Evolutionary conservation across 2,113 vertebrate genomes (phyloP).

Genomic region (Gopherus flavomarginatus): DNA sequence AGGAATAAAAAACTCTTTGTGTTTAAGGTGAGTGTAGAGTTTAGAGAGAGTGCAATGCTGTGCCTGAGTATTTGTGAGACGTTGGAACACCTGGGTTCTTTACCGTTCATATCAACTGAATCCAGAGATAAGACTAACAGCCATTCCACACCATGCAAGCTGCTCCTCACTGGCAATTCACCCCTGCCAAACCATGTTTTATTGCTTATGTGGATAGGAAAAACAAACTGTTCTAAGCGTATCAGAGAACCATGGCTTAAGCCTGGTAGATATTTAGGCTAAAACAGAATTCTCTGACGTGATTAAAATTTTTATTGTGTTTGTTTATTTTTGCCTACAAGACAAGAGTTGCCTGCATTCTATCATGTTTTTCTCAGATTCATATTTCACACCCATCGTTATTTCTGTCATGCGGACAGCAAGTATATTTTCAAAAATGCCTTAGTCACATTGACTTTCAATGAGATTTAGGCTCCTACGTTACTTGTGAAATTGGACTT

Average conservation of each 20-base stretch:
- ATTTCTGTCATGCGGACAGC: accelerated
- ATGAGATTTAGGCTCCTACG: background rate
- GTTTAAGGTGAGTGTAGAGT: background rate
- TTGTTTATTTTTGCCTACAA: background rate
- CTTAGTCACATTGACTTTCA: background rate
- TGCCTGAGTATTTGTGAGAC: background rate
- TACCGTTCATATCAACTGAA: accelerated
- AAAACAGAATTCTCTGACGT: constrained; percentile 50
- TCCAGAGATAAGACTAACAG: constrained; percentile 20
- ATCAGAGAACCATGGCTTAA: background rate
- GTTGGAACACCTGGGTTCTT: background rate
- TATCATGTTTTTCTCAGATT: background rate
- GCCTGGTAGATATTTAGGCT: background rate
- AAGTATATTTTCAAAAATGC: background rate
- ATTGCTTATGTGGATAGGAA: constrained; percentile 53
- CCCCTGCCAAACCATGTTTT: constrained; percentile 29
- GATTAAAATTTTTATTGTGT: background rate
- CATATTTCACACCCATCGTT: background rate
- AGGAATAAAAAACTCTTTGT: background rate
- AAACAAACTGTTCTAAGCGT: constrained; percentile 34
- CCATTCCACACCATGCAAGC: background rate
- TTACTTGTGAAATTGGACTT: background rate
- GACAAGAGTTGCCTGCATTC: background rate
- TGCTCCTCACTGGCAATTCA: background rate
- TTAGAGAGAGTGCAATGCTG: background rate